phyloP scores from a whole-genome alignment of 2,113 vertebrate species.

The Catagonus wagneri region DNA sequence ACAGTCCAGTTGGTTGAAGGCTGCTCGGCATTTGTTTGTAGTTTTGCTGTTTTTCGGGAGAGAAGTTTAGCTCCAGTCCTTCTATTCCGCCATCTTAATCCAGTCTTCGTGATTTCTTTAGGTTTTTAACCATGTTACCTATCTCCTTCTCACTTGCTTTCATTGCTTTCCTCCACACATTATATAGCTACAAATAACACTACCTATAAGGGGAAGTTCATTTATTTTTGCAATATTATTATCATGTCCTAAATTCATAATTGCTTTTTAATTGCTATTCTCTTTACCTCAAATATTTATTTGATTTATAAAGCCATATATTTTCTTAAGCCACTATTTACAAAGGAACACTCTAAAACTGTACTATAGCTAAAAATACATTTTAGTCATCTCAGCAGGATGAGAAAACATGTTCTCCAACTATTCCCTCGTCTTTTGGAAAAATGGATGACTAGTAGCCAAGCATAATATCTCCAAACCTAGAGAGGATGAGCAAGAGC shows the following conservation, averaged over 20 bases:
- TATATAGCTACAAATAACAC: background rate
- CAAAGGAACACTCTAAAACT: slow-evolving; percentile 8
- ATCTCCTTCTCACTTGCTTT: background rate
- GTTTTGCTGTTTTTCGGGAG: too few relatives aligned
- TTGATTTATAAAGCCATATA: slow-evolving; percentile 22
- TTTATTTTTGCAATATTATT: background rate
- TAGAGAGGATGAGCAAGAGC: background rate
- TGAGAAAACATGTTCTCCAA: background rate
- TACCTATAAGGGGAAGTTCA: background rate
- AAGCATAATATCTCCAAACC: background rate
- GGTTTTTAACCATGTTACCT: background rate
- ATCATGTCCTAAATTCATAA: background rate
- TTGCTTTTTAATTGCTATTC: background rate
- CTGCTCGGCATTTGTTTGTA: too few relatives aligned
- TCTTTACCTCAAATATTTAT: background rate
- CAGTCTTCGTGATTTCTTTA: background rate
- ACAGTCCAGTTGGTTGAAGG: too few relatives aligned
- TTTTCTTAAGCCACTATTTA: background rate
- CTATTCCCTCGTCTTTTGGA: background rate
- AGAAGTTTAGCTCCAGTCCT: too few relatives aligned
- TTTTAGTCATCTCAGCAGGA: background rate
- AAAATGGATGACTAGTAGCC: background rate
- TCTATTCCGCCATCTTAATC: too few relatives aligned
- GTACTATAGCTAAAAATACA: background rate
- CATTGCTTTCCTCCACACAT: background rate